Percentiles rank a stretch among this genome's conserved stretches.
These are phyloP conservation scores for Hystrix brachyura DNA, from an alignment of 2,113 vertebrate genomes.

Conservation along the genomic window DNA sequence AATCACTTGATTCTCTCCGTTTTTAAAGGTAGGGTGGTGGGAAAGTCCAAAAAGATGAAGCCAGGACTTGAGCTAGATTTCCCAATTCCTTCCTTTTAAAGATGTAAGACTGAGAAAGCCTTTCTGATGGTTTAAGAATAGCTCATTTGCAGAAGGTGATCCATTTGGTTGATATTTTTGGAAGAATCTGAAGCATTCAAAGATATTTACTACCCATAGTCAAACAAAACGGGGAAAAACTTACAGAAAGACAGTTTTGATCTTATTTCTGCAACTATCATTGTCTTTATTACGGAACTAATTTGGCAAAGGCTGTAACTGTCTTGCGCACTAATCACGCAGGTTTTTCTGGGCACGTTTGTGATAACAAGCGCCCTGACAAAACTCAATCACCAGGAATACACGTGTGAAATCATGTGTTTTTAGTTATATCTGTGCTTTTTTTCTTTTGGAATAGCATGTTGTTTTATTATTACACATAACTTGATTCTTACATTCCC, in stretches of 20 bases:
- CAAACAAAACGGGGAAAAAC: background rate
- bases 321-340: background rate
- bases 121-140: background rate
- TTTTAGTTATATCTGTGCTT: background rate
- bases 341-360: background rate
- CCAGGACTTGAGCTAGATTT: background rate
- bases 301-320: background rate
- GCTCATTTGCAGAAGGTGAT: background rate
- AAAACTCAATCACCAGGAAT: background rate
- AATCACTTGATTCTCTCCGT: background rate
- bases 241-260: background rate
- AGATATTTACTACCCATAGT: background rate
- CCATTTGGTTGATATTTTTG: background rate
- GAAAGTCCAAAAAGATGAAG: background rate
- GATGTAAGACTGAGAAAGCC: background rate
- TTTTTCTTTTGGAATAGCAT: background rate
- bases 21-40: background rate
- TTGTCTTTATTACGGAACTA: background rate
- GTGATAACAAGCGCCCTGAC: background rate
- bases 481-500: background rate
- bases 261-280: background rate
- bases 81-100: background rate
- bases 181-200: constrained; percentile 34
- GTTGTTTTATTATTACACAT: background rate
- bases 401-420: background rate